Evolutionary conservation across 2,113 vertebrate genomes (phyloP).

Genomic region (human): DNA sequence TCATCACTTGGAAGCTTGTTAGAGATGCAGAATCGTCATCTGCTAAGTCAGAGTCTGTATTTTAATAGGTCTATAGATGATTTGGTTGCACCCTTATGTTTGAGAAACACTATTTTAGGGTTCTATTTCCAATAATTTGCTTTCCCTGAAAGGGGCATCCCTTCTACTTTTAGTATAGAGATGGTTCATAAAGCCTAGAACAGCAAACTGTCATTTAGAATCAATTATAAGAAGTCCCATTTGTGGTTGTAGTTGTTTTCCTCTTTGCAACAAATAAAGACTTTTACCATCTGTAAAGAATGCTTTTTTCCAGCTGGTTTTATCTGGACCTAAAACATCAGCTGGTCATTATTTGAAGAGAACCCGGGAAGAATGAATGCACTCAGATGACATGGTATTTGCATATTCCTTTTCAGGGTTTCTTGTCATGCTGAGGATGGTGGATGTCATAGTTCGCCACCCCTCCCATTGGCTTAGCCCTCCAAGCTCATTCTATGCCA

Average conservation of each 20-base stretch:
- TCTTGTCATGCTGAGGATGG: neutral
- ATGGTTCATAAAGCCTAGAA: neutral
- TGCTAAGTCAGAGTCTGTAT: neutral
- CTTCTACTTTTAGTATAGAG: neutral
- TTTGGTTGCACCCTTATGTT: neutral
- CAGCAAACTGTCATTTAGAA: slow-evolving; percentile 31
- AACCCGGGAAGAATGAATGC: neutral
- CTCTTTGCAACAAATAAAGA: slow-evolving; percentile 32
- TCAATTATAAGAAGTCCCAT: slow-evolving; percentile 31
- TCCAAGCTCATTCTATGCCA: slow-evolving; percentile 67
- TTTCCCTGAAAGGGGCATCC: neutral
- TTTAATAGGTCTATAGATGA: neutral
- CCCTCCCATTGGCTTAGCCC: slow-evolving; percentile 10
- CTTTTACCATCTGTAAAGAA: slow-evolving; percentile 15
- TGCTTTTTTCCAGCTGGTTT: neutral
- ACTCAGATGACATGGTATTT: neutral
- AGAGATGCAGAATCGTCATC: neutral
- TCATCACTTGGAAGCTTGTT: neutral
- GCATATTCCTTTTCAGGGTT: neutral
- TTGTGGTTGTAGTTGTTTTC: neutral
- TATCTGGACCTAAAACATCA: neutral
- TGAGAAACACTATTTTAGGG: neutral
- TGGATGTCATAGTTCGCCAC: neutral
- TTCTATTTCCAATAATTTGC: neutral
- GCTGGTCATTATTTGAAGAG: neutral